A percentile compares a stretch with the other conserved stretches of the same genome.
Evolutionary conservation across 2,113 vertebrate genomes (phyloP).

Genomic region (Podarcis muralis): DNA sequence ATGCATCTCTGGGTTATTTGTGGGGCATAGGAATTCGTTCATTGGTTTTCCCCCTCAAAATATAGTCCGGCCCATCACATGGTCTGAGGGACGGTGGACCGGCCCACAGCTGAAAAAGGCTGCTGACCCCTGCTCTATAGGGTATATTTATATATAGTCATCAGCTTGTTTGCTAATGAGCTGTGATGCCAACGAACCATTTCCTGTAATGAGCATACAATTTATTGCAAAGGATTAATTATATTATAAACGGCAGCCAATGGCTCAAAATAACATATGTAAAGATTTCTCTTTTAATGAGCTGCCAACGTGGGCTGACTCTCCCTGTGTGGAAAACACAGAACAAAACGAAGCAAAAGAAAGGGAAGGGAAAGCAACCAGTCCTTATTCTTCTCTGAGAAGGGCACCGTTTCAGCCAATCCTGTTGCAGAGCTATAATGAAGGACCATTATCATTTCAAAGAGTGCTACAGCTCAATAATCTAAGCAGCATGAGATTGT

Average conservation of each 20-base stretch:
- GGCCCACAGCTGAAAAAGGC: no score
- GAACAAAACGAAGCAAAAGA: background rate
- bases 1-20: no score
- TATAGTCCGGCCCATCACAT: no score
- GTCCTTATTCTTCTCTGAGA: background rate
- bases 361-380: background rate
- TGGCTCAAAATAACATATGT: background rate
- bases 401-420: background rate
- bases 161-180: slow-evolving; percentile 20
- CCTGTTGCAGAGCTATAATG: accelerated
- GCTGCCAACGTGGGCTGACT: slow-evolving; percentile 7
- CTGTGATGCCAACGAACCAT: background rate
- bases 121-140: background rate
- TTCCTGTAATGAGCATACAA: slow-evolving; percentile 28
- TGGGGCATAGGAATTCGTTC: no score
- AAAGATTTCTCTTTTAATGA: slow-evolving; percentile 31
- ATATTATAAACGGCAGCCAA: slow-evolving; percentile 15
- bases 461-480: background rate
- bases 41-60: no score
- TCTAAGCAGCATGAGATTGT: slow-evolving; percentile 1
- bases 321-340: background rate
- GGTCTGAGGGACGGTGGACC: no score
- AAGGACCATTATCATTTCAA: slow-evolving; percentile 13
- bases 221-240: slow-evolving; percentile 20
- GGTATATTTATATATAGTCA: background rate